Evolutionary conservation across 2,797 vertebrate genomes (phyloP).

Genomic region (Gymnothorax reevesii): DNA sequence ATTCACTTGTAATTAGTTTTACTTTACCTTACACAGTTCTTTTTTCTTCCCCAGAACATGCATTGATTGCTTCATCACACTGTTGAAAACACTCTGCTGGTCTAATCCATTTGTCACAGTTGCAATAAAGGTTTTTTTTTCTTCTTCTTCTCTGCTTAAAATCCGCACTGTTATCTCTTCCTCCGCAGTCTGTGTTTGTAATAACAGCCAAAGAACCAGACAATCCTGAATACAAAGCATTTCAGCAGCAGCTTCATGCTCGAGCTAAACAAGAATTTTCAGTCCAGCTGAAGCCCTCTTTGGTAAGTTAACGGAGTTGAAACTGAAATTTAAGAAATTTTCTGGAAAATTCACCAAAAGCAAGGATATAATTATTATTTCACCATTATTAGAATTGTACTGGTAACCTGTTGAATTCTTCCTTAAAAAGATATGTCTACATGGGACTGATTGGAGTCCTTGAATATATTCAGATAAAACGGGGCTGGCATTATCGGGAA

Average conservation of each 20-base stretch:
- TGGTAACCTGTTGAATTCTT: not conserved
- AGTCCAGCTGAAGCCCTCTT: slow-evolving; percentile 83
- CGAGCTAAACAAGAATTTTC: slow-evolving; percentile 84
- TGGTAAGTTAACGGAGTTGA: slow-evolving; percentile 75
- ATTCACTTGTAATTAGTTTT: not conserved
- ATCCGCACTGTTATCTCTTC: slow-evolving; percentile 26
- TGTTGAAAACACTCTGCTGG: not conserved
- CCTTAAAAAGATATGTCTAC: not conserved
- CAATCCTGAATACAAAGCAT: slow-evolving; percentile 84
- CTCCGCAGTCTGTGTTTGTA: slow-evolving; percentile 86
- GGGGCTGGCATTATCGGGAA: not conserved
- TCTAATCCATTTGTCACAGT: not conserved
- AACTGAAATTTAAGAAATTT: not conserved
- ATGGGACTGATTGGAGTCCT: not conserved
- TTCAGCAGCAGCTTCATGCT: slow-evolving; percentile 85
- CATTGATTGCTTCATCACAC: not conserved
- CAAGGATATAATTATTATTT: not conserved
- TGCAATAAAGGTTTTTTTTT: not conserved
- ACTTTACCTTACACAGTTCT: not conserved
- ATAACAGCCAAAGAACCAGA: slow-evolving; percentile 92
- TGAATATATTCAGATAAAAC: not conserved
- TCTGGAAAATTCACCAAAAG: not conserved
- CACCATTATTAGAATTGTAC: not conserved
- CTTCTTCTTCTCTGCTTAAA: not conserved
- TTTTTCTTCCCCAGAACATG: slow-evolving; percentile 1